Base-by-base conservation (phyloP, 2,888 invertebrate species). In the Cyrtodaria siliqua region DNA sequence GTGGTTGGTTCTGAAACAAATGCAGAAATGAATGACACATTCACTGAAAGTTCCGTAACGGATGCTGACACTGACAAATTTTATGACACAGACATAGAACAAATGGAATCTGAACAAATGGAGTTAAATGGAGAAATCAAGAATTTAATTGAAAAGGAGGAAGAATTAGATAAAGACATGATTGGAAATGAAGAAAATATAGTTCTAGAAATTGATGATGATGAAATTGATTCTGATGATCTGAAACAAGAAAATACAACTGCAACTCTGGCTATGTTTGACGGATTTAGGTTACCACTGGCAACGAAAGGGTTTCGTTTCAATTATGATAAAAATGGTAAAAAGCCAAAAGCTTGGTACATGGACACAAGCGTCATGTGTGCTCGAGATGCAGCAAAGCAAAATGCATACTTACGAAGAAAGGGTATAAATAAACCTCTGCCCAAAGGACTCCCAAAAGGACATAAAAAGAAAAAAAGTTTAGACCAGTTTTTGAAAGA, bases 311-410 rank as follows among this genome's bases (percentile, higher is more conserved):
- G 87, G 12, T 87, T 89, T 64, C 40, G 76, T 27, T 86, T 87
- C 47, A 89, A 89, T 63, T 86, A 84, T 69, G 81, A 84, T 9
- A 89, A 89, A 67, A 85, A 52, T 64, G 89, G 89, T 6, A 87
- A 86, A 56, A 89, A 89, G 53, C 86, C 87, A 3, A 79, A 81
- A 33, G 78, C 82, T 23, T 87, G 89, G 89, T 89, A 87, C 67
- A 89, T 89, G 89, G 84, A 87, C 44, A 61, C 67, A 26, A 68
- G 79, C 52, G 63, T 68, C 23, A 89, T 88, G 88, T 61, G 79
- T 63, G 77, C 71, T 38, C 57, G 72, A 24, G 79, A 82, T 50
- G 84, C 84, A 50, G 77, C 69, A 20, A 82, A 73, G 62, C 84
- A 86, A 47, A 71, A 71, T 29, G 79, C 75, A 18, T 86, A 86